A percentile compares a stretch with the other conserved stretches of the same genome.
Evolutionary conservation across 2,113 vertebrate species (phyloP).

Genomic region (Strix uralensis): DNA sequence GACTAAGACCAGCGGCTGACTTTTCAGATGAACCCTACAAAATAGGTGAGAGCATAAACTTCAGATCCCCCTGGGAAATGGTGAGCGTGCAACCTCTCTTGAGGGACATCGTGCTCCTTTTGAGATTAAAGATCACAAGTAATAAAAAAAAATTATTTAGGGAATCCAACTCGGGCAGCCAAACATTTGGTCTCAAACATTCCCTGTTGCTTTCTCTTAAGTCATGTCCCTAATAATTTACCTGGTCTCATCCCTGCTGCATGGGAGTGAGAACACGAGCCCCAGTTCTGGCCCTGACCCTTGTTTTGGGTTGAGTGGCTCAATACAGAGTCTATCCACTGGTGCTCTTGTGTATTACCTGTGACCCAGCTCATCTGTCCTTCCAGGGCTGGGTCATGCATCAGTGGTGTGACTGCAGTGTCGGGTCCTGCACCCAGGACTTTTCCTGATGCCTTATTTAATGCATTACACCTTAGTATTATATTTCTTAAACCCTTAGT

Average conservation of each 20-base stretch:
- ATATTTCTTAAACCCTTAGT: background rate
- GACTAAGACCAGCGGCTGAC: background rate
- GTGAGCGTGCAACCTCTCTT: background rate
- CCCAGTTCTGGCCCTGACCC: background rate
- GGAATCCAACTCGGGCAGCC: background rate
- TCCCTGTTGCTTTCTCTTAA: background rate
- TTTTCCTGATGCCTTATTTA: background rate
- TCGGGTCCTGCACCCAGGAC: accelerated
- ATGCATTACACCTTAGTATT: background rate
- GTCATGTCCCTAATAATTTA: background rate
- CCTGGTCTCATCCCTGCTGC: background rate
- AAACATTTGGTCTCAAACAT: accelerated
- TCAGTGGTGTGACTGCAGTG: background rate
- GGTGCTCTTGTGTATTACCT: background rate
- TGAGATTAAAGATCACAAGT: background rate
- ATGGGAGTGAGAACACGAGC: background rate
- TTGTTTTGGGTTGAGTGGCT: background rate
- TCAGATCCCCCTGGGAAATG: background rate
- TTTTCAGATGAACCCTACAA: background rate
- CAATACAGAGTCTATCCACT: background rate
- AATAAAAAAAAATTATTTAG: background rate
- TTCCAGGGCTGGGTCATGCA: background rate
- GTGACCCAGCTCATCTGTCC: background rate
- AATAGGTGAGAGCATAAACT: background rate
- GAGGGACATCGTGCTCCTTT: background rate